Conservation (phyloP, 2,797 vertebrate species). For the Channallabes apus region DNA sequence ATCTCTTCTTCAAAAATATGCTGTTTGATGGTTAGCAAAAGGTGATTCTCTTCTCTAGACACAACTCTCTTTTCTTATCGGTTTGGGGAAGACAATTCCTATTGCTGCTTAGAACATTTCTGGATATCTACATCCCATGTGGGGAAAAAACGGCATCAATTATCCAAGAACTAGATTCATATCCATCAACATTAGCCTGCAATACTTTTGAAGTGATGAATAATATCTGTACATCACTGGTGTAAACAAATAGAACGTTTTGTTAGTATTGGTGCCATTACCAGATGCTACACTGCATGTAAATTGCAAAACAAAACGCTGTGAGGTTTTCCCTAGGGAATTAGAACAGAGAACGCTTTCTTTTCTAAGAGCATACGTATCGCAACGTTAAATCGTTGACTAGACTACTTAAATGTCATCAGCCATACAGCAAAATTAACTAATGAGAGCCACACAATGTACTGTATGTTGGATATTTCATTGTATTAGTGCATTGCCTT, state of each 20-base stretch:
- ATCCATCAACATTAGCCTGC: neutral
- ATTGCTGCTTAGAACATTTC: constrained; percentile 15
- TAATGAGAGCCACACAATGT: neutral
- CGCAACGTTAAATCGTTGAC: neutral
- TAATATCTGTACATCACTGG: neutral
- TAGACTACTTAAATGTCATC: neutral
- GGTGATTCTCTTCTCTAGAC: constrained; percentile 6
- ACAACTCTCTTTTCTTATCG: constrained; percentile 35
- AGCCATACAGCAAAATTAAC: neutral
- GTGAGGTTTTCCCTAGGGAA: neutral
- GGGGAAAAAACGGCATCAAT: neutral
- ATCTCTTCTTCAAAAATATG: neutral
- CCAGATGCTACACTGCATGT: neutral
- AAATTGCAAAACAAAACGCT: neutral
- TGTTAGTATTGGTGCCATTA: no score
- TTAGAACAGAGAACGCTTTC: neutral
- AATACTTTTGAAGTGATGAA: neutral
- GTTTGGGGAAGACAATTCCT: constrained; percentile 12
- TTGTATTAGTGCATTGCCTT: neutral
- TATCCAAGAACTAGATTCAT: neutral
- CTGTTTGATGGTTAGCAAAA: neutral
- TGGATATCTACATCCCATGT: constrained; percentile 35
- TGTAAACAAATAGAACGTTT: neutral
- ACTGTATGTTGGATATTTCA: neutral
- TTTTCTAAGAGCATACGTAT: neutral